Evolutionary conservation across 2,888 invertebrate genomes (phyloP).

Genomic region (Nephrocerus scutellatus): DNA sequence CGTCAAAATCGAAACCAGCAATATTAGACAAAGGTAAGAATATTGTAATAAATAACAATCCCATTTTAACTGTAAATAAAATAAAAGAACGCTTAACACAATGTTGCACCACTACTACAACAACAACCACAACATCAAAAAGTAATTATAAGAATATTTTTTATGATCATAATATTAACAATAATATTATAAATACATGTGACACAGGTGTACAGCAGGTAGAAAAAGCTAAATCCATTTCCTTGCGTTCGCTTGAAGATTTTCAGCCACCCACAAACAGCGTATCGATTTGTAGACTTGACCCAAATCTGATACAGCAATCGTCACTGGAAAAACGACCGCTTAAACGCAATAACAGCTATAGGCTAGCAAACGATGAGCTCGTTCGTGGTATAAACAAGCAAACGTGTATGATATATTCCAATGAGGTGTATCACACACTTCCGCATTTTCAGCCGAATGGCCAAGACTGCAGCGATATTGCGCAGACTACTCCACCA

Average conservation of each 20-base stretch:
- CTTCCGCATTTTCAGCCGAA: no score
- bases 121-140: constrained; percentile 11
- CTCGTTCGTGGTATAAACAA: constrained; percentile 50
- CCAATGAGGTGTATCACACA: no score
- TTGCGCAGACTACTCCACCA: constrained; percentile 4
- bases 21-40: constrained; percentile 35
- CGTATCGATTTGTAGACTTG: constrained; percentile 22
- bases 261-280: no score
- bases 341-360: constrained; percentile 75
- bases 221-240: no score
- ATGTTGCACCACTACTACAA: constrained; percentile 9
- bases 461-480: neutral
- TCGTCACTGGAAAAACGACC: constrained; percentile 40
- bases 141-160: no score
- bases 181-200: no score
- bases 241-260: no score
- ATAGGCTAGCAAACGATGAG: constrained; percentile 65
- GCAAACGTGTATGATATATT: constrained; percentile 32
- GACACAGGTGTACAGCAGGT: no score
- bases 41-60: constrained; percentile 6
- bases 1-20: constrained; percentile 27
- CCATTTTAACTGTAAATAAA: constrained; percentile 6
- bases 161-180: no score
- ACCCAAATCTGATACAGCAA: constrained; percentile 18
- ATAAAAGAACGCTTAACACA: constrained; percentile 13